Conservation (phyloP, 2,113 vertebrate genomes). For the Glaucidium brasilianum region DNA sequence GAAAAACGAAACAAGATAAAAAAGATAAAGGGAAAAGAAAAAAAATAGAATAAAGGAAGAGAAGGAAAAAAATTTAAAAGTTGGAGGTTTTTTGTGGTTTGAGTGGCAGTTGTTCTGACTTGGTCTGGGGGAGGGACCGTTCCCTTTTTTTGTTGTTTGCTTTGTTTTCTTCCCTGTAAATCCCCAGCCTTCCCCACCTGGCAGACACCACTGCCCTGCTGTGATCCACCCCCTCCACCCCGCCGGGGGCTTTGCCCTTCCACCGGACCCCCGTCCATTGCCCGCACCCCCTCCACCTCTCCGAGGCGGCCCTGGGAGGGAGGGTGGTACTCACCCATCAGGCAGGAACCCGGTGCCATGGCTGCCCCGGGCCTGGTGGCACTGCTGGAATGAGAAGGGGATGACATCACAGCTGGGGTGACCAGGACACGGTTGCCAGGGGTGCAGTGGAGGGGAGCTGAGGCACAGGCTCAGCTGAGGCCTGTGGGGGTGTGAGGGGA, state of each 20-base stretch:
- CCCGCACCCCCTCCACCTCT: too few species aligned
- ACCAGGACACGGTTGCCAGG: too few species aligned
- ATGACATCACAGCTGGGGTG: neutral
- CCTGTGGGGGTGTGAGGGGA: too few species aligned
- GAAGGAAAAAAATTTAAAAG: neutral
- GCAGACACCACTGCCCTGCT: neutral
- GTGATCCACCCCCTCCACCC: too few species aligned
- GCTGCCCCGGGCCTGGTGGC: neutral
- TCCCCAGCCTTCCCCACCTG: neutral
- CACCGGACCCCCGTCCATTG: neutral
- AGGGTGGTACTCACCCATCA: neutral
- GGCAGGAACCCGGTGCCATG: neutral
- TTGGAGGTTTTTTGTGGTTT: neutral
- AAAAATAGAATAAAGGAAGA: too few species aligned
- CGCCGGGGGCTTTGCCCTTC: rapidly evolving
- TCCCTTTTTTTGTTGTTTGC: neutral
- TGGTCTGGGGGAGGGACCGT: neutral
- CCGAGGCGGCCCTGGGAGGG: too few species aligned
- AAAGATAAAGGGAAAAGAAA: neutral
- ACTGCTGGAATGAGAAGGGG: rapidly evolving
- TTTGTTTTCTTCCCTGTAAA: too few species aligned
- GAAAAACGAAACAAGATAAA: neutral
- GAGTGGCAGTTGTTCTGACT: neutral
- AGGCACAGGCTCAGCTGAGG: rapidly evolving
- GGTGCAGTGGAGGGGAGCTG: rapidly evolving